These are phyloP conservation scores for Ceriagrion tenellum DNA, from an alignment of 2,888 invertebrate species.

Conservation along the genomic window DNA sequence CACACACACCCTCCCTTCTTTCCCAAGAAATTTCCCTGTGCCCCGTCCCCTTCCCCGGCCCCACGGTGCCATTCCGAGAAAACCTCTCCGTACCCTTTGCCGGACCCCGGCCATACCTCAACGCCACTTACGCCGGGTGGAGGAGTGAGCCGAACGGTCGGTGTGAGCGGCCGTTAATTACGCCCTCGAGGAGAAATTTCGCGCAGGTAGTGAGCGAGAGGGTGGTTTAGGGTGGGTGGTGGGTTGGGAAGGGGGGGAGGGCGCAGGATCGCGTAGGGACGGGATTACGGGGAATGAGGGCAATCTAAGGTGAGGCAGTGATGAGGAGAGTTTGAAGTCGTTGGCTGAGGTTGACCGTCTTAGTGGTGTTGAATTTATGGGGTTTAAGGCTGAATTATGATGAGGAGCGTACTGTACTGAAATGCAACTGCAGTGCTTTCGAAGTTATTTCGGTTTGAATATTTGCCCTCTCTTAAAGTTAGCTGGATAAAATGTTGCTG, in stretches of 20 bases:
- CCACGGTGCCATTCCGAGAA: not conserved
- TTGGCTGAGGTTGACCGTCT: not conserved
- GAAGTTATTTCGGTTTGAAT: not conserved
- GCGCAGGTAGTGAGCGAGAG: not conserved
- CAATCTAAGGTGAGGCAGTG: not conserved
- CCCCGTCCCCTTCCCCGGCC: not conserved
- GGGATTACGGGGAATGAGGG: not conserved
- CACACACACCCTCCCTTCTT: no score
- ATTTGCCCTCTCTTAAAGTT: not conserved
- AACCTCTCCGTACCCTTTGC: not conserved
- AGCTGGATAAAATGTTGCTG: no score
- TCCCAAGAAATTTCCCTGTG: not conserved
- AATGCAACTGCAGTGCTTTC: not conserved
- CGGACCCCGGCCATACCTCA: not conserved
- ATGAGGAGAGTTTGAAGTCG: not conserved
- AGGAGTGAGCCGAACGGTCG: not conserved
- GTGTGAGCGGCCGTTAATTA: not conserved
- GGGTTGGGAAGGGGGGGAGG: not conserved
- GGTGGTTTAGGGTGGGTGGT: not conserved
- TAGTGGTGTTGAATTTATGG: not conserved
- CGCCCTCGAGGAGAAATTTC: not conserved
- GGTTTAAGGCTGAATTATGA: not conserved
- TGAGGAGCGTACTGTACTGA: not conserved
- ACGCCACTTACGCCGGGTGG: not conserved
- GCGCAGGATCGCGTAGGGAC: not conserved